A percentile compares a stretch with the other conserved stretches of the same genome.
Conservation (phyloP, 2,888 invertebrate species). For the Congeria kusceri region DNA sequence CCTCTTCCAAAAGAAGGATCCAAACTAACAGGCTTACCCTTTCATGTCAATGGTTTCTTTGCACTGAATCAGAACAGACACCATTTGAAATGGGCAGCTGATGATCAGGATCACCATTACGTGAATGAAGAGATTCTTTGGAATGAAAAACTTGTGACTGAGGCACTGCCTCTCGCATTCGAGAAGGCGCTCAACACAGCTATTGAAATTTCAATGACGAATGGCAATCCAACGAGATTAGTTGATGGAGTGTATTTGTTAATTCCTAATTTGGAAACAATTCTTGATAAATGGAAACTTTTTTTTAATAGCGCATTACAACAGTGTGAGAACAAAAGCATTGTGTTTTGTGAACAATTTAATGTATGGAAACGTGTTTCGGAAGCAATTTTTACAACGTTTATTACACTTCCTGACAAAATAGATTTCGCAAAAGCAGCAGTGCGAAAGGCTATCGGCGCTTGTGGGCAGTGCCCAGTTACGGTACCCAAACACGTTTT, state of each 20-base stretch:
- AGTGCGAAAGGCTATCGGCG: no score
- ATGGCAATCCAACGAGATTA: slow-evolving; percentile 15
- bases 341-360: slow-evolving; percentile 32
- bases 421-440: no score
- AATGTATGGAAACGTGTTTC: slow-evolving; percentile 17
- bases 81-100: slow-evolving; percentile 81
- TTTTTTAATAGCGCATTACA: slow-evolving; percentile 54
- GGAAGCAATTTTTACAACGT: slow-evolving; percentile 28
- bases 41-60: slow-evolving; percentile 83
- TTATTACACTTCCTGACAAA: neutral
- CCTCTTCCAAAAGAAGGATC: slow-evolving; percentile 79
- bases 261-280: slow-evolving; percentile 41
- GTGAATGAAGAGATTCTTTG: slow-evolving; percentile 75
- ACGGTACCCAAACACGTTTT: neutral
- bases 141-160: slow-evolving; percentile 78
- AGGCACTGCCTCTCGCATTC: slow-evolving; percentile 77
- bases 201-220: slow-evolving; percentile 22
- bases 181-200: slow-evolving; percentile 55
- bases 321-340: neutral
- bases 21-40: slow-evolving; percentile 80
- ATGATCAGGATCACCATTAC: slow-evolving; percentile 55
- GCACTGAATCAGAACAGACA: slow-evolving; percentile 80
- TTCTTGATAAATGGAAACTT: slow-evolving; percentile 59
- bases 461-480: no score
- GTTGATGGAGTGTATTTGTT: slow-evolving; percentile 40